Conservation (phyloP, 2,888 invertebrate genomes). For the Tetanocera ferruginea region DNA sequence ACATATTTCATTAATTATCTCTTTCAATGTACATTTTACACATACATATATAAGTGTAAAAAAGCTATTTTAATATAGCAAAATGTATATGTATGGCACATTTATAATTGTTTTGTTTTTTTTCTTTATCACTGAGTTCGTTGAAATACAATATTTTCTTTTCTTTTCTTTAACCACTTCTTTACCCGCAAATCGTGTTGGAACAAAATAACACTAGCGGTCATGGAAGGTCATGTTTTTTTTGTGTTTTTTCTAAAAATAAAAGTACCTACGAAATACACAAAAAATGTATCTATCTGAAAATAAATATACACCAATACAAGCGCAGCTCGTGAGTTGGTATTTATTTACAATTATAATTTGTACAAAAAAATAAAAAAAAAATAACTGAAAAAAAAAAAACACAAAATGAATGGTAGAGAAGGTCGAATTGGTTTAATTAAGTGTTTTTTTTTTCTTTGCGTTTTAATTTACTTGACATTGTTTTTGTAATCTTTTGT, state of each 20-base stretch:
- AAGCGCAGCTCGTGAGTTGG: background rate
- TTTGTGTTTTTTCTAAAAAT: background rate
- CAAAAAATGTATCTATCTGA: background rate
- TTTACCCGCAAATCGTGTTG: background rate
- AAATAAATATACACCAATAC: background rate
- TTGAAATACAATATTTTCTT: constrained; percentile 2
- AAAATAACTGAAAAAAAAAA: background rate
- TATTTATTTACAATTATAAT: constrained; percentile 28
- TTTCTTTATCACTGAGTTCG: background rate
- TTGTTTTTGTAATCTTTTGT: background rate
- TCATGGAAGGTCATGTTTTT: constrained; percentile 29
- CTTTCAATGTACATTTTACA: background rate
- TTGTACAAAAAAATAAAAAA: constrained; percentile 7
- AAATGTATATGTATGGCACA: background rate
- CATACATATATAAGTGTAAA: background rate
- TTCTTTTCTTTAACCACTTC: background rate
- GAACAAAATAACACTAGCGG: background rate
- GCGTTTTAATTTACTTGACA: constrained; percentile 16
- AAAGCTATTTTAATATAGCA: too few relatives aligned
- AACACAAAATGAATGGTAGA: background rate
- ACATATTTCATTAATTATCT: background rate
- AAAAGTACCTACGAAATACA: background rate
- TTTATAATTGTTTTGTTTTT: too few relatives aligned
- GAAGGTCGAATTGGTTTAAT: constrained; percentile 13
- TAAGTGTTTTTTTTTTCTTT: constrained; percentile 12